These are phyloP conservation scores for Didymodactylos carnosus DNA, from an alignment of 2,888 invertebrate genomes.

Conservation along the genomic window DNA sequence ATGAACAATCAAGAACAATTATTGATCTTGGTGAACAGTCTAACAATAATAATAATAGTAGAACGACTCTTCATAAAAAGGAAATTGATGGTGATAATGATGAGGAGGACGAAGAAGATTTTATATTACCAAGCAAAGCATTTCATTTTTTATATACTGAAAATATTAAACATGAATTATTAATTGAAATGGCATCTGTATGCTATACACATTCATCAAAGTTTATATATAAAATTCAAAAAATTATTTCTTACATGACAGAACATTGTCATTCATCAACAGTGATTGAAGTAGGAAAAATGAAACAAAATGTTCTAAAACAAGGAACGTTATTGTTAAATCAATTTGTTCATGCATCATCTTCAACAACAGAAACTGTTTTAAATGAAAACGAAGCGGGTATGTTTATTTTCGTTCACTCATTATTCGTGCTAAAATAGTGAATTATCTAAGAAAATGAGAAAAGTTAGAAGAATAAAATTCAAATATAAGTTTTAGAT, in stretches of 20 bases:
- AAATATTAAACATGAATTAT: background rate
- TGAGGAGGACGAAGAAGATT: background rate
- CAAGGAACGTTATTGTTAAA: conserved; percentile 4
- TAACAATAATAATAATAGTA: too few species aligned
- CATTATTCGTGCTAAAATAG: too few species aligned
- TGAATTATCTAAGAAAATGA: too few species aligned
- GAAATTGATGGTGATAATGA: background rate
- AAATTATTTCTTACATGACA: background rate
- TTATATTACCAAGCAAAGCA: background rate
- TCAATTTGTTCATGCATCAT: background rate
- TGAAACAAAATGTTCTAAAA: conserved; percentile 2
- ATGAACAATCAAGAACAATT: background rate
- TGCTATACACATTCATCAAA: conserved; percentile 8
- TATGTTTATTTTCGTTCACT: background rate
- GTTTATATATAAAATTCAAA: conserved; percentile 1
- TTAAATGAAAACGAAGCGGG: background rate
- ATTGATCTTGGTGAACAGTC: background rate
- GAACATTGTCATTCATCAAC: background rate
- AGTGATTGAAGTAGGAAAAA: background rate
- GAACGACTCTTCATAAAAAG: too few species aligned
- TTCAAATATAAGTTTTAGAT: too few species aligned
- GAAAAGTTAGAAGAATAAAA: too few species aligned
- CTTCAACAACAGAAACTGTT: too few species aligned
- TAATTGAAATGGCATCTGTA: conserved; percentile 5
- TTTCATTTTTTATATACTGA: background rate